Percentiles rank a stretch among this genome's conserved stretches.
Conservation (phyloP, 2,888 invertebrate genomes). For the Eupithecia centaureata region DNA sequence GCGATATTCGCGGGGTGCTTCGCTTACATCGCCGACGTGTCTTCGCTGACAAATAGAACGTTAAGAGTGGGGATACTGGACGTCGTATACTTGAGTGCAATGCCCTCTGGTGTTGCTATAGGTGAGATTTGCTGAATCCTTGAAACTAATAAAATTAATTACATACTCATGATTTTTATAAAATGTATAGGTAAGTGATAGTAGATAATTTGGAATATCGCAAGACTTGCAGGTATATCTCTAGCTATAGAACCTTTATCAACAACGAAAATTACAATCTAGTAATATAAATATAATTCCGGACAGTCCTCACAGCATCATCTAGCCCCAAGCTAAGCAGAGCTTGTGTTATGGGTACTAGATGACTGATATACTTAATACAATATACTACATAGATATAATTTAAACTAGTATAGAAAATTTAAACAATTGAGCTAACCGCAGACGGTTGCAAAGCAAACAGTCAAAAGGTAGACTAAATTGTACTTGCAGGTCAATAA, state of each 20-base stretch:
- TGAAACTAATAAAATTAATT: background rate
- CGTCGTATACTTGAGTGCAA: slow-evolving; percentile 91
- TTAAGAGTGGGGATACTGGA: slow-evolving; percentile 92
- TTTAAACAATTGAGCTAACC: no score
- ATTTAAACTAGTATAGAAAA: no score
- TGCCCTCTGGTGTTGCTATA: slow-evolving; percentile 91
- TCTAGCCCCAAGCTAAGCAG: no score
- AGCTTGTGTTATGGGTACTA: no score
- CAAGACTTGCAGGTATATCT: background rate
- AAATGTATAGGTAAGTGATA: background rate
- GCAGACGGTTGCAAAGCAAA: no score
- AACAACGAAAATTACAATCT: no score
- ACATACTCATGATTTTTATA: background rate
- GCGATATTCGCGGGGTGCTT: slow-evolving; percentile 92
- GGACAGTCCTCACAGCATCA: no score
- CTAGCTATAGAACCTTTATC: no score
- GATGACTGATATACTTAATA: no score
- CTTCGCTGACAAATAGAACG: slow-evolving; percentile 88
- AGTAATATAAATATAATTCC: no score
- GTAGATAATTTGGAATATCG: background rate
- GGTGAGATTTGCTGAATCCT: slow-evolving; percentile 73
- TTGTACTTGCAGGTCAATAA: background rate
- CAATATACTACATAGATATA: no score
- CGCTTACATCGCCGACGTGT: slow-evolving; percentile 91
- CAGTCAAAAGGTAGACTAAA: no score